These are phyloP conservation scores for Eubasilissa splendida DNA, from an alignment of 2,888 invertebrate genomes.

Conservation along the genomic window DNA sequence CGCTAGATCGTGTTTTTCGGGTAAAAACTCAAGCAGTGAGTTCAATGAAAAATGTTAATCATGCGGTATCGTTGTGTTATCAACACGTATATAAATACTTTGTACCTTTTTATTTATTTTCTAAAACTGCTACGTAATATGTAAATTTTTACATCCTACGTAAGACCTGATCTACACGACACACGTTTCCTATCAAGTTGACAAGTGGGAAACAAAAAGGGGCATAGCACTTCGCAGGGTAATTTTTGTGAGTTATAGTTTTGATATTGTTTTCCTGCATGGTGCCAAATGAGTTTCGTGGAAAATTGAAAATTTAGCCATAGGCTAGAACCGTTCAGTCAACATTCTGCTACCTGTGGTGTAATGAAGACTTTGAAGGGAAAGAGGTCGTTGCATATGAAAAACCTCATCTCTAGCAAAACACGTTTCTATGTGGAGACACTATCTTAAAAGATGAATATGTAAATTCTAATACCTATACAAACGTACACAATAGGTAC, in stretches of 20 bases:
- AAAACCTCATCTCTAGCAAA: slow-evolving; percentile 31
- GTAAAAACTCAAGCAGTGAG: no score
- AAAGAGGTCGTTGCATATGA: slow-evolving; percentile 37
- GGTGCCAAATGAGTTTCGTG: neutral
- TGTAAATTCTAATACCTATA: slow-evolving; percentile 19
- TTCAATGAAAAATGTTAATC: no score
- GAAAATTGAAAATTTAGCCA: neutral
- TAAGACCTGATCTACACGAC: neutral
- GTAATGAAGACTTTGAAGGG: slow-evolving; percentile 31
- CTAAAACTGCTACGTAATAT: neutral
- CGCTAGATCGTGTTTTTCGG: neutral
- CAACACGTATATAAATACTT: neutral
- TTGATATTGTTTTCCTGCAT: neutral
- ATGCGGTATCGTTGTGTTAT: neutral
- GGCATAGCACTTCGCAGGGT: neutral
- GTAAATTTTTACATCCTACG: neutral
- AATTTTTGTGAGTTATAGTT: neutral
- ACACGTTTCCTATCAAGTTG: neutral
- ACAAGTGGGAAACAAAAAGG: neutral
- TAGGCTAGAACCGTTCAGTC: neutral
- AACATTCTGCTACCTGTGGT: slow-evolving; percentile 32
- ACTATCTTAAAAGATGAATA: neutral
- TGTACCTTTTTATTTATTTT: neutral
- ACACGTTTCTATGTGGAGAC: slow-evolving; percentile 29
- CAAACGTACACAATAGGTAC: no score